These are phyloP conservation scores for Sarcophaga carnaria DNA, from an alignment of 2,888 invertebrate species.

Conservation along the genomic window DNA sequence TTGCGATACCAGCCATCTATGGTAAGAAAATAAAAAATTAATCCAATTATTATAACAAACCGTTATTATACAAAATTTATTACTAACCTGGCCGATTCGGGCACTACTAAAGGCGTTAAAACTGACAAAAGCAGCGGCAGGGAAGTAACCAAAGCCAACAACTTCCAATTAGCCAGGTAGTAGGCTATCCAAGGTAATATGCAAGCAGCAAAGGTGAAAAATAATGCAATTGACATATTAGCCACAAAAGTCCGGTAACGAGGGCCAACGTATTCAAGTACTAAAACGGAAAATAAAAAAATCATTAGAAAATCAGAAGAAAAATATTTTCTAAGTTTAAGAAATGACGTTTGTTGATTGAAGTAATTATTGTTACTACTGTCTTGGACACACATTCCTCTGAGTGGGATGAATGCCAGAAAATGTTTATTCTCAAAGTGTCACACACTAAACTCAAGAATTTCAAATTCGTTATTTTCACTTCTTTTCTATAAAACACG, in stretches of 20 bases:
- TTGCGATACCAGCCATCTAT: constrained; percentile 92
- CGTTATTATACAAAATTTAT: neutral
- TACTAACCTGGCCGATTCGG: constrained; percentile 90
- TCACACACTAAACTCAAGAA: too few relatives aligned
- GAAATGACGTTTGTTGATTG: too few relatives aligned
- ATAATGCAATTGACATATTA: constrained; percentile 94
- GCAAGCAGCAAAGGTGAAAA: constrained; percentile 92
- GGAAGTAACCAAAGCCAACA: constrained; percentile 90
- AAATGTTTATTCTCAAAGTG: too few relatives aligned
- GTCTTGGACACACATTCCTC: too few relatives aligned
- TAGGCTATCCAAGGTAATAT: constrained; percentile 93
- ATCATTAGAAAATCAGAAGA: too few relatives aligned
- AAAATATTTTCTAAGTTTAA: neutral
- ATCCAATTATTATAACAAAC: neutral
- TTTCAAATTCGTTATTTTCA: too few relatives aligned
- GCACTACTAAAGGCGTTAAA: constrained; percentile 89
- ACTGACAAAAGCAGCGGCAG: constrained; percentile 88
- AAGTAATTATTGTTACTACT: too few relatives aligned
- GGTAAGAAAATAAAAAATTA: neutral
- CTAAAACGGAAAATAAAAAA: constrained; percentile 83
- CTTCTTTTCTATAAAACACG: too few relatives aligned
- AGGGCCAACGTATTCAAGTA: constrained; percentile 93
- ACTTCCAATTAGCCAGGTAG: constrained; percentile 90
- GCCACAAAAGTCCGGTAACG: constrained; percentile 95
- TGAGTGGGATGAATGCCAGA: too few relatives aligned